A percentile compares a stretch with the other conserved stretches of the same genome.
Conservation (phyloP, 1,140 invertebrate genomes). For the Penaeus indicus region DNA sequence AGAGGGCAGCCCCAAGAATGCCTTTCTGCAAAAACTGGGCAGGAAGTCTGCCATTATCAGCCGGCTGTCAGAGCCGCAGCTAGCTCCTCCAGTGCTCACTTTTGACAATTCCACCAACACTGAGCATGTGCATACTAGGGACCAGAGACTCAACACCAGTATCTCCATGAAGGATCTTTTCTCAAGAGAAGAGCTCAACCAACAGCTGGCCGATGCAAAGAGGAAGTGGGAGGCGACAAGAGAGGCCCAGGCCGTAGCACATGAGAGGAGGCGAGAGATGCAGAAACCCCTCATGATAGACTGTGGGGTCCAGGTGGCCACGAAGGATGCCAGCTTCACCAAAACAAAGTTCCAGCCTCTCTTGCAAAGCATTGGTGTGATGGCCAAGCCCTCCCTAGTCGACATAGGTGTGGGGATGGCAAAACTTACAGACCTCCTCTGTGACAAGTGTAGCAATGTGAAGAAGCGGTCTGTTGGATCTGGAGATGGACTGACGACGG, state of each 20-base stretch:
- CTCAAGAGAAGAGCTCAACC: conserved; percentile 57
- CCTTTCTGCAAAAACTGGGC: conserved; percentile 61
- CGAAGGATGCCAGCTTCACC: conserved; percentile 67
- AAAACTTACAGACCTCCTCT: conserved; percentile 71
- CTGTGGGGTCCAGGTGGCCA: conserved; percentile 66
- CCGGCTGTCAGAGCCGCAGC: conserved; percentile 66
- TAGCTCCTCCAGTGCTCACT: conserved; percentile 62
- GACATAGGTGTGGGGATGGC: conserved; percentile 72
- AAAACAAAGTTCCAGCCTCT: conserved; percentile 58
- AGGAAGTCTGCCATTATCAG: conserved; percentile 67
- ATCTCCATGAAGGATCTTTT: conserved; percentile 58
- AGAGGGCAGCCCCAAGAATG: conserved; percentile 53
- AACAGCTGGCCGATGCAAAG: conserved; percentile 56
- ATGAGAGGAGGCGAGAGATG: conserved; percentile 45
- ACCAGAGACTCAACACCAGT: conserved; percentile 69
- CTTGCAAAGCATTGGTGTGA: conserved; percentile 65
- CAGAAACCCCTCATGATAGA: conserved; percentile 62
- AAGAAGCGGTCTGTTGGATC: conserved; percentile 71
- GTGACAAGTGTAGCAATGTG: conserved; percentile 72
- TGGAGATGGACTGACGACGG: conserved; percentile 67
- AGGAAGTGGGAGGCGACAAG: conserved; percentile 48
- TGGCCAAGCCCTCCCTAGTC: conserved; percentile 70
- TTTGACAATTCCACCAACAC: conserved; percentile 70
- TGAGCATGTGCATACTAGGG: conserved; percentile 66
- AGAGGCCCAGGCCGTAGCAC: neutral